Evolutionary conservation across 2,113 vertebrate genomes (phyloP).

Genomic region (Rhineura floridana): DNA sequence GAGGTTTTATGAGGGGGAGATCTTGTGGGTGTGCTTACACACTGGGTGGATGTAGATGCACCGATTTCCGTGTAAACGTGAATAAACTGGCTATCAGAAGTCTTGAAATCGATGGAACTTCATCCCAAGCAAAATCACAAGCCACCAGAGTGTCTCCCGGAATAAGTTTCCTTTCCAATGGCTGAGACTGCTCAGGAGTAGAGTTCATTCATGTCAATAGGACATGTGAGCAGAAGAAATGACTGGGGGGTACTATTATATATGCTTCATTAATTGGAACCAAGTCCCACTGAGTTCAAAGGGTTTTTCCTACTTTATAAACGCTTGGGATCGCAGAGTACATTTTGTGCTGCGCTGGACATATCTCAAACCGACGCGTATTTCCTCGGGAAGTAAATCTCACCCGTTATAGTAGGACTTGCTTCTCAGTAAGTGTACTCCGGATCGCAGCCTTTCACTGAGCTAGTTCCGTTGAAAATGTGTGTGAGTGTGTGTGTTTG

Average conservation of each 20-base stretch:
- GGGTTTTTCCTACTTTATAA: background rate
- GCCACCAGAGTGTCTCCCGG: background rate
- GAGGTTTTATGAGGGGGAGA: background rate
- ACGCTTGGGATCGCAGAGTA: too few species aligned
- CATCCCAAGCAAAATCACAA: background rate
- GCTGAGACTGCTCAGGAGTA: background rate
- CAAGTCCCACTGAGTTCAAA: background rate
- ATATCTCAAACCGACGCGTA: too few species aligned
- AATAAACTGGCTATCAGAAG: background rate
- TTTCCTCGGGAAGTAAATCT: background rate
- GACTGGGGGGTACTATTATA: too few species aligned
- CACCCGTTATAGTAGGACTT: background rate
- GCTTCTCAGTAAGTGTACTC: background rate
- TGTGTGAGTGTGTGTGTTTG: background rate
- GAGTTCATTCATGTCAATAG: background rate
- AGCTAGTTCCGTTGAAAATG: background rate
- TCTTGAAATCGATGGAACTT: background rate
- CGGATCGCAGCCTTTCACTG: background rate
- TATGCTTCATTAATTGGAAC: too few species aligned
- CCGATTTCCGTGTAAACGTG: background rate
- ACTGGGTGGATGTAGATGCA: background rate
- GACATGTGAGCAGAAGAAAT: background rate
- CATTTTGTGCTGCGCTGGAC: too few species aligned
- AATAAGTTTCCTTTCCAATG: background rate
- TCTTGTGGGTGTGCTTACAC: background rate